Evolutionary conservation across 1,140 invertebrate genomes (phyloP).

Genomic region (Brachionus plicatilis): DNA sequence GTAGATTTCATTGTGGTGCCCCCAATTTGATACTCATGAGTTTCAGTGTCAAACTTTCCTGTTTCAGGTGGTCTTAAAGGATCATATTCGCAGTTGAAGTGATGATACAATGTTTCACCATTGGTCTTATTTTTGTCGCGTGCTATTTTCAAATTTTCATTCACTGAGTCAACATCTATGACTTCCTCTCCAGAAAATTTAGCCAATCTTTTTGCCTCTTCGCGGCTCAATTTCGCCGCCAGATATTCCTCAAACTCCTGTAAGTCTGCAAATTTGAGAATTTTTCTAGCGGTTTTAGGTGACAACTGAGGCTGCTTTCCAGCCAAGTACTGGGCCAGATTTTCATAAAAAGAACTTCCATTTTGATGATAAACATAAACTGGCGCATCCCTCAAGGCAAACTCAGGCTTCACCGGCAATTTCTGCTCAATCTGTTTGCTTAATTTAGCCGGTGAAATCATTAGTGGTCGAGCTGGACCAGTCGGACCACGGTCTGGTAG

Average conservation of each 20-base stretch:
- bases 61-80: background rate
- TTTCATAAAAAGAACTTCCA: conserved; percentile 38
- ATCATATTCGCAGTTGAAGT: conserved; percentile 35
- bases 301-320: background rate
- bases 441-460: conserved; percentile 11
- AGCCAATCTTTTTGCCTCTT: conserved; percentile 8
- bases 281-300: conserved; percentile 31
- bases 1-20: background rate
- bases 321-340: conserved; percentile 36
- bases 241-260: conserved; percentile 34
- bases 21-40: background rate
- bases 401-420: background rate
- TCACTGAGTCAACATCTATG: background rate
- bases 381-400: conserved; percentile 9
- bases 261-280: conserved; percentile 2
- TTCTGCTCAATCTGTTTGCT: background rate
- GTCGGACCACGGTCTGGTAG: conserved; percentile 13
- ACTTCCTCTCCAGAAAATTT: conserved; percentile 20
- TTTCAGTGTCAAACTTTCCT: background rate
- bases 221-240: background rate
- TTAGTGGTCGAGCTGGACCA: background rate
- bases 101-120: conserved; percentile 3
- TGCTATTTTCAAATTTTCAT: background rate
- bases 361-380: conserved; percentile 37
- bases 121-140: background rate